Conservation (phyloP, 2,797 vertebrate species). For the Diplodus puntazzo region DNA sequence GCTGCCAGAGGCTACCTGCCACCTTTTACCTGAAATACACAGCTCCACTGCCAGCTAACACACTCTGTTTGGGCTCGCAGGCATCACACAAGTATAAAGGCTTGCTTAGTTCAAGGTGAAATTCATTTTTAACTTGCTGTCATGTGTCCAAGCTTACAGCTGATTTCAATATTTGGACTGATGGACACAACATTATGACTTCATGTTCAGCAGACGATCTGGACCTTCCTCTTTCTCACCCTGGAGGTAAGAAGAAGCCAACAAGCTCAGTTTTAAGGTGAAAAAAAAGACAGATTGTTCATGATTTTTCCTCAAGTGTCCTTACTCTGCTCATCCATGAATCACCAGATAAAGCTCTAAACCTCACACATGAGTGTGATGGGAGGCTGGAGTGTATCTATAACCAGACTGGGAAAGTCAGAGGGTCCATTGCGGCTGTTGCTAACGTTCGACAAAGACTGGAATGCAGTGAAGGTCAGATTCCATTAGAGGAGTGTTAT, state of each 20-base stretch:
- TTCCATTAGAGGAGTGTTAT: constrained; percentile 80
- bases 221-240: background rate
- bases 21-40: background rate
- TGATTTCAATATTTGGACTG: background rate
- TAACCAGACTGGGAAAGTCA: constrained; percentile 44
- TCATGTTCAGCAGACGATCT: background rate
- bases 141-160: background rate
- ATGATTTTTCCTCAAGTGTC: background rate
- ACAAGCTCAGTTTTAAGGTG: background rate
- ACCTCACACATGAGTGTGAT: background rate
- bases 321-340: constrained; percentile 16
- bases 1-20: constrained; percentile 13
- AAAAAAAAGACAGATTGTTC: background rate
- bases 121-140: background rate
- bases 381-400: constrained; percentile 13
- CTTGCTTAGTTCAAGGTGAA: background rate
- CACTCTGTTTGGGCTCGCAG: background rate
- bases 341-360: constrained; percentile 14
- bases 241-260: background rate
- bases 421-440: constrained; percentile 59
- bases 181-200: background rate
- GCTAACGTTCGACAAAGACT: constrained; percentile 74
- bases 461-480: constrained; percentile 84
- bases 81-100: background rate
- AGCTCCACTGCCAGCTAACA: background rate